Conservation (phyloP, 2,797 vertebrate species). For the Falco columbarius region DNA sequence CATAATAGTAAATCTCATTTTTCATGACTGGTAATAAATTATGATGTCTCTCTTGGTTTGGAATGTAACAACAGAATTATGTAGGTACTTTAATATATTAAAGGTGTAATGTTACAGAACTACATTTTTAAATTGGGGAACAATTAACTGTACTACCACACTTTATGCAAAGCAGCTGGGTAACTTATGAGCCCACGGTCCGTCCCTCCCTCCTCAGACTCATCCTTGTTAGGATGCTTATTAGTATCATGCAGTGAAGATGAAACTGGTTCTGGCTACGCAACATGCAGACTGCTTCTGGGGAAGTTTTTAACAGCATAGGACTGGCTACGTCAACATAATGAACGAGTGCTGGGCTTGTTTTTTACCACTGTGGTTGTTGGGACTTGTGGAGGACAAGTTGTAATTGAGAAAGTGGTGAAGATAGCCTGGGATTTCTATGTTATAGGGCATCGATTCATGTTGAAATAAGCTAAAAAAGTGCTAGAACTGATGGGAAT, state of each 20-base stretch:
- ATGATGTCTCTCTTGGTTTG: neutral
- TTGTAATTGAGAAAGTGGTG: neutral
- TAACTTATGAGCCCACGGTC: neutral
- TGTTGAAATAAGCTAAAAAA: slow-evolving; percentile 4
- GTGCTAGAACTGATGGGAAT: neutral
- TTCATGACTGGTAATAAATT: neutral
- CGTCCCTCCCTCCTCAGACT: neutral
- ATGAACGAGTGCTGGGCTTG: neutral
- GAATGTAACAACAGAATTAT: neutral
- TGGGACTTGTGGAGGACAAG: neutral
- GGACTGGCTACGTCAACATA: neutral
- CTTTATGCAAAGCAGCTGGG: neutral
- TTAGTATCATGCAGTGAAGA: neutral
- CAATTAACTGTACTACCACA: neutral
- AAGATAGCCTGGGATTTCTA: neutral
- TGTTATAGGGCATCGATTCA: neutral
- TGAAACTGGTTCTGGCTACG: neutral
- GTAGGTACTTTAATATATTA: neutral
- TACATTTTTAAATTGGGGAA: neutral
- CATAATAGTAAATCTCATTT: neutral
- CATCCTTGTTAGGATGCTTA: neutral
- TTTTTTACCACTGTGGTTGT: neutral
- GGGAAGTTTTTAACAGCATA: neutral
- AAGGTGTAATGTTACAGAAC: neutral
- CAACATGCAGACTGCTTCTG: neutral